Conservation (phyloP, 2,113 vertebrate species). For the Myodes glareolus region DNA sequence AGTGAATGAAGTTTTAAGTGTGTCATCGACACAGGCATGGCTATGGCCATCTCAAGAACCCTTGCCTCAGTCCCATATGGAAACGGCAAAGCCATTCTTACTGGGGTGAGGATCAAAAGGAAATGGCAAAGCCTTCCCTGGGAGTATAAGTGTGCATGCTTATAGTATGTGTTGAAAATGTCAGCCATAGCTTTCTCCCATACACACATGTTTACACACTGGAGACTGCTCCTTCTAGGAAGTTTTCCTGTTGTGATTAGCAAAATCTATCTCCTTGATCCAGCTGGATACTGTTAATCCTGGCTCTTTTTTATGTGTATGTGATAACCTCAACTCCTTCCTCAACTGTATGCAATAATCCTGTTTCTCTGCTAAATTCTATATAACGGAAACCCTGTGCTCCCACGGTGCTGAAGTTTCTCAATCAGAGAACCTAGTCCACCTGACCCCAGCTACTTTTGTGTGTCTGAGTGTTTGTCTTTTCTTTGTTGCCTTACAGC, state of each 20-base stretch:
- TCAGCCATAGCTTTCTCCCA: background rate
- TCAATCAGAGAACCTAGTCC: background rate
- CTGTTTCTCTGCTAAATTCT: background rate
- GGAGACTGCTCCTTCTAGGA: background rate
- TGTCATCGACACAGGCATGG: background rate
- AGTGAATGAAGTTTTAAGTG: background rate
- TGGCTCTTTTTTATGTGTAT: background rate
- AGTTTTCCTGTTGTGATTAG: background rate
- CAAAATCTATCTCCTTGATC: background rate
- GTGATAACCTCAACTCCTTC: background rate
- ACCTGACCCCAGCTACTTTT: background rate
- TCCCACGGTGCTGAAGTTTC: background rate
- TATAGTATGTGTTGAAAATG: background rate
- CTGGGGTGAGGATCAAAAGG: background rate
- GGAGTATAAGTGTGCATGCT: background rate
- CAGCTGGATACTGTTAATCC: background rate
- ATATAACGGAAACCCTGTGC: background rate
- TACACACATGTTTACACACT: background rate
- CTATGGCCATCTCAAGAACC: too few relatives aligned
- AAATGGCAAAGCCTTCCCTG: background rate
- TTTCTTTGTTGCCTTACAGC: background rate
- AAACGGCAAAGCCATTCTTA: background rate
- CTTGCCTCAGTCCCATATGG: background rate
- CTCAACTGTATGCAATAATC: too few relatives aligned
- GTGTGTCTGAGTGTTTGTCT: background rate